Conservation (phyloP, 92 coral and sea anemone species). For the Muricea muricata region DNA sequence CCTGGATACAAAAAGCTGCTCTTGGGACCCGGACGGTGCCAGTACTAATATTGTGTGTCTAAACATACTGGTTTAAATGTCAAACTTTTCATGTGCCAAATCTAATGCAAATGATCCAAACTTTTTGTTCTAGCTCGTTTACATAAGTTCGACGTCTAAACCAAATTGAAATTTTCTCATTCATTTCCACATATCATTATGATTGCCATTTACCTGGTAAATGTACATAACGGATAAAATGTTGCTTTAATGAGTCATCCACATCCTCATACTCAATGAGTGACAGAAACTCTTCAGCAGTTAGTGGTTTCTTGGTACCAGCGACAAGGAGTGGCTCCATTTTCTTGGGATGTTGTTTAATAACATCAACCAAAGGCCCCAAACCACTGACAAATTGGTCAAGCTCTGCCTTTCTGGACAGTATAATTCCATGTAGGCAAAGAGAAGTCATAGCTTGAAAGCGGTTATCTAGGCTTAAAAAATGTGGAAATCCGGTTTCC, state of each 20-base stretch:
- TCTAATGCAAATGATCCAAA: too few species aligned
- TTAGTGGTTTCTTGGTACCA: conserved; percentile 3
- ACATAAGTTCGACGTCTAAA: neutral
- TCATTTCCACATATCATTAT: neutral
- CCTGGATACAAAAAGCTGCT: too few species aligned
- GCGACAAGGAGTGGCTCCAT: conserved; percentile 32
- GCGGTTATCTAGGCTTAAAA: conserved; percentile 16
- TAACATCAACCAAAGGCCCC: conserved; percentile 22
- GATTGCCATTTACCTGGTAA: conserved; percentile 4
- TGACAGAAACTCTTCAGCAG: conserved; percentile 8
- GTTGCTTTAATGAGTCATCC: neutral
- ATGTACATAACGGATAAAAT: conserved; percentile 15
- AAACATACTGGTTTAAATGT: too few species aligned
- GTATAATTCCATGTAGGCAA: conserved; percentile 15
- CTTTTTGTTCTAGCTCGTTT: too few species aligned
- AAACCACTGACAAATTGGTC: conserved; percentile 34
- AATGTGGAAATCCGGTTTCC: conserved; percentile 18
- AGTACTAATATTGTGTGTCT: too few species aligned
- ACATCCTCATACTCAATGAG: conserved; percentile 40
- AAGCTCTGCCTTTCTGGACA: conserved; percentile 31
- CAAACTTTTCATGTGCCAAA: too few species aligned
- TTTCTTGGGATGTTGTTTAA: conserved; percentile 20
- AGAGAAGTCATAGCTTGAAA: conserved; percentile 22
- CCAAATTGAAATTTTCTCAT: neutral
- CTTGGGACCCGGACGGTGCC: too few species aligned